Percentiles rank a stretch among this genome's conserved stretches.
Evolutionary conservation across 2,888 invertebrate species (phyloP).

Genomic region (Orthosia incerta): DNA sequence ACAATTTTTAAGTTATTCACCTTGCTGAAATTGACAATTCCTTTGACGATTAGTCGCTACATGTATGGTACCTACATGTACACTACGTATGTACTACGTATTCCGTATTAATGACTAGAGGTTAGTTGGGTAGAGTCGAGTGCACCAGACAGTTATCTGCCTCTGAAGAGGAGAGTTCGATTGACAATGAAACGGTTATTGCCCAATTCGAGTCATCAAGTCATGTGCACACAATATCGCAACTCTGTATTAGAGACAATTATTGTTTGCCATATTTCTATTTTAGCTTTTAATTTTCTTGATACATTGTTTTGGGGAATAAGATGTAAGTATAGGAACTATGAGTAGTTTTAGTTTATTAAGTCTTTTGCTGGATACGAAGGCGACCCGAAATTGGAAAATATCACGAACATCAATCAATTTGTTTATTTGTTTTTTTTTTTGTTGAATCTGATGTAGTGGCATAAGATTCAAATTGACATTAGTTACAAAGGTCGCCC

Average conservation of each 20-base stretch:
- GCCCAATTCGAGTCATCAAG: constrained; percentile 69
- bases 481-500: background rate
- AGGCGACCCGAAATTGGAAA: too few species aligned
- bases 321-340: background rate
- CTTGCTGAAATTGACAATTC: constrained; percentile 6
- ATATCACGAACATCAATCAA: too few species aligned
- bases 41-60: constrained; percentile 34
- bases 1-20: background rate
- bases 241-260: constrained; percentile 41
- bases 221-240: constrained; percentile 64
- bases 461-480: too few species aligned
- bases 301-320: background rate
- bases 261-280: constrained; percentile 41
- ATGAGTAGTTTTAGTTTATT: background rate
- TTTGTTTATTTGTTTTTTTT: too few species aligned
- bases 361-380: background rate
- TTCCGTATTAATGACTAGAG: constrained; percentile 48
- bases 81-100: constrained; percentile 23
- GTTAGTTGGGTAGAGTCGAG: constrained; percentile 41
- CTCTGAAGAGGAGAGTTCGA: constrained; percentile 72
- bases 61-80: constrained; percentile 10
- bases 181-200: constrained; percentile 76
- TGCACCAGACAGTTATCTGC: constrained; percentile 74
- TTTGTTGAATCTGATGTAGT: too few species aligned
- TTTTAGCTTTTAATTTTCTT: background rate